Base-by-base conservation (phyloP, 1,140 invertebrate genomes). In the Euwallacea similis region DNA sequence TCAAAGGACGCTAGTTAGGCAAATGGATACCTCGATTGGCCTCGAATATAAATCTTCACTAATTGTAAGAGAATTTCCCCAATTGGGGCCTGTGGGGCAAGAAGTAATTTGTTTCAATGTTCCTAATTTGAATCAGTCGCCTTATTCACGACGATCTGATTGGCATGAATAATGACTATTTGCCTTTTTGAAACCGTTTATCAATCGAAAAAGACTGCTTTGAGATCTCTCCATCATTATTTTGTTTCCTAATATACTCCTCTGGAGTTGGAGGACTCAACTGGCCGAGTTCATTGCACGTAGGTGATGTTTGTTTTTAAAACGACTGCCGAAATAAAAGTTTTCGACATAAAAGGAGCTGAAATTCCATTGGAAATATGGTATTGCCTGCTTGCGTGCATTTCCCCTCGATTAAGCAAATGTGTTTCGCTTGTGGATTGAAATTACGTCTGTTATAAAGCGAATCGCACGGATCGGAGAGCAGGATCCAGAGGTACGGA, bases 341-440 rank as follows among this genome's bases (percentile, higher is more conserved):
- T 13, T 44, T 11, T n/a, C 42, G 11, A 47, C 9, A 43, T 62
- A 15, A n/a, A 46, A n/a, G 13, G 11, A 62, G 15, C 62, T 21
- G 50, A 66, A 66, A 66, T 42, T 64, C 46, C 42, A 64, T 50
- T 56, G 50, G 47, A 66, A 66, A 66, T 66, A 66, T 66, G 64
- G 47, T 8, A 66, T 66, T 66, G 47, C 47, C 64, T 56, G 64
- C 64, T 56, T 56, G 53, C 64, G 41, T 42, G 42, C 16, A 66
- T 66, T 66, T 66, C 64, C 64, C 44, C 64, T 66, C 64, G 64
- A 66, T 66, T 66, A 66, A 55, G 50, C 64, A 66, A 66, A 66
- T 43, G 41, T 11, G 62, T 53, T 66, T 66, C 64, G 64, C n/a
- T 66, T 66, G 53, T 66, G 13, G 41, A 66, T 55, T 66, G 50